Base-by-base conservation (phyloP, 2,888 invertebrate genomes). In the Eurytoma adleriae region DNA sequence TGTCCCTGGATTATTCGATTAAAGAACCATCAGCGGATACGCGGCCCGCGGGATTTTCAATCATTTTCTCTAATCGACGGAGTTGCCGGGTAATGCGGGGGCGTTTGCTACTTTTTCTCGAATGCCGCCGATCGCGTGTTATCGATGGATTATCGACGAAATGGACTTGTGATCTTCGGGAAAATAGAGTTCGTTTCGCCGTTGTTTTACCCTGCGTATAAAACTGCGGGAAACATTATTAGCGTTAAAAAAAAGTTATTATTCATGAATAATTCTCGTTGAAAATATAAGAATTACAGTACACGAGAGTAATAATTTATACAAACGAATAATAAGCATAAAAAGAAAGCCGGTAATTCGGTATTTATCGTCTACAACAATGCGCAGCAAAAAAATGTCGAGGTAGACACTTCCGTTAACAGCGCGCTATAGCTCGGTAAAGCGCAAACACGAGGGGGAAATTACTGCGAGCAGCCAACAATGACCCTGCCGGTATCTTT, bases 401-500 rank as follows among this genome's bases (percentile, higher is more conserved):
- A 57, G 57, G 27, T 57, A 77, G 57, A 66, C 48, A 52, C 40
- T 71, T 59, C 52, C 48, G 67, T 78, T 78, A 78, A 61, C 78
- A 61, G 40, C 12, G 20, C 7, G 4, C 20, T 7, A 64, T 14
- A 54, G n/a, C 18, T 54, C 18, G 18, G 20, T 54, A 20, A 50
- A n/a, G 57, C 40, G 54, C 64, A 67, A 16, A 59, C 14, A 10
- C 4, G 18, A 40, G 56, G 79, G 74, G 82, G 82, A 85, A 84
- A 88, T 88, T 85, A 87, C 85, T 84, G 85, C 86, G 84, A 84
- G 84, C 82, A 82, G 82, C 83, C 84, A 85, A 85, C 85, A 85
- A 86, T 85, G 83, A 82, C 72, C 84, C 75, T 83, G 80, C 83
- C 80, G 82, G 81, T 85, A 86, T 86, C 86, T 84, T 83, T 78